Conservation (phyloP, 2,113 vertebrate genomes). For the Galbula dea region DNA sequence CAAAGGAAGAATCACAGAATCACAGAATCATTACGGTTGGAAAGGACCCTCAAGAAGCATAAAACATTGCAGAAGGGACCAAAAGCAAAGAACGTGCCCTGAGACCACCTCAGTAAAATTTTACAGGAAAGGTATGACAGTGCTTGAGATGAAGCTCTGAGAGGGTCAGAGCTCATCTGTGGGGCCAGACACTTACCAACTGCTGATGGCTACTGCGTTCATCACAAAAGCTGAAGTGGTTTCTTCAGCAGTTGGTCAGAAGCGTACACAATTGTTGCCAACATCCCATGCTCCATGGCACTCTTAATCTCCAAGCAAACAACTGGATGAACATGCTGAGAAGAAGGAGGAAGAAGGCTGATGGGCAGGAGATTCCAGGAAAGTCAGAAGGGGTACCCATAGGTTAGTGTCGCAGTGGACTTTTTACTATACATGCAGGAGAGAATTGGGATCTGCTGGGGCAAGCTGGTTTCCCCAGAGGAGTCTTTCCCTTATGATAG, state of each 20-base stretch:
- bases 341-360: neutral
- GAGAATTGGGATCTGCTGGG: neutral
- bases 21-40: no score
- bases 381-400: rapidly evolving
- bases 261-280: neutral
- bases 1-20: no score
- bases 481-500: neutral
- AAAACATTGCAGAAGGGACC: neutral
- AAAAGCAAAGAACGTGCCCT: neutral
- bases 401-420: neutral
- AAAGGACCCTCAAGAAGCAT: neutral
- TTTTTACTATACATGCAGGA: neutral
- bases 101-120: neutral
- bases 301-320: neutral
- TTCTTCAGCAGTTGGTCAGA: neutral
- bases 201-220: neutral
- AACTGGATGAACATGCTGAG: neutral
- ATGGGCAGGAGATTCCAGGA: neutral
- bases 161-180: rapidly evolving
- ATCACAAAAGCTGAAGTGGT: neutral
- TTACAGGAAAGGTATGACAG: neutral
- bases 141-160: neutral
- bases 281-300: neutral
- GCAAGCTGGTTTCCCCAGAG: neutral
- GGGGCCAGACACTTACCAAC: neutral